Conservation (phyloP, 2,113 vertebrate genomes). For the Scortum barcoo region DNA sequence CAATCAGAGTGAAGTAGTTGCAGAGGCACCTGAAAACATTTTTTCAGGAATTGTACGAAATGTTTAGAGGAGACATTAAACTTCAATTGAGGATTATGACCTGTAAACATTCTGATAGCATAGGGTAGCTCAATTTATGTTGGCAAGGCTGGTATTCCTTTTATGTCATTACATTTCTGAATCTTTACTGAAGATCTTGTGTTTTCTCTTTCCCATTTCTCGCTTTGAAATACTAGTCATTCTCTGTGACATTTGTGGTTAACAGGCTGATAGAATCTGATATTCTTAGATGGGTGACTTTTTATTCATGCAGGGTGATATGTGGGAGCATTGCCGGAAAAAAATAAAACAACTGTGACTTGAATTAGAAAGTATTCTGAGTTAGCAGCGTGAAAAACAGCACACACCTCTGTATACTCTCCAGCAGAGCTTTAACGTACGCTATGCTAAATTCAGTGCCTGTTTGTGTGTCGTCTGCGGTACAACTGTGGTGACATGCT, state of each 20-base stretch:
- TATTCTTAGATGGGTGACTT: slow-evolving; percentile 44
- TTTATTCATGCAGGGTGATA: slow-evolving; percentile 15
- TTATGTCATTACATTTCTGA: neutral
- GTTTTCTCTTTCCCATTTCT: neutral
- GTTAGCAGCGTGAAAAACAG: neutral
- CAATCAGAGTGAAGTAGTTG: too few relatives aligned
- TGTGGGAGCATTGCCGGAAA: slow-evolving; percentile 25
- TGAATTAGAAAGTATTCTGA: slow-evolving; percentile 8
- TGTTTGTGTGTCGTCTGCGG: slow-evolving; percentile 65
- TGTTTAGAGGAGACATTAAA: too few relatives aligned
- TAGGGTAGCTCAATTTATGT: neutral
- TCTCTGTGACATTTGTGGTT: slow-evolving; percentile 12
- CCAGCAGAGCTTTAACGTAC: slow-evolving; percentile 13
- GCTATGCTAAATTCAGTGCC: slow-evolving; percentile 48
- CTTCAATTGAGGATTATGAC: too few relatives aligned
- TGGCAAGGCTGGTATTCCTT: neutral
- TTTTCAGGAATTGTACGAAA: too few relatives aligned
- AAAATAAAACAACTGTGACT: neutral
- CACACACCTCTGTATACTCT: slow-evolving; percentile 39
- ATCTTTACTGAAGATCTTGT: neutral
- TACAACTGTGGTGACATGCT: slow-evolving; percentile 69
- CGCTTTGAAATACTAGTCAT: neutral
- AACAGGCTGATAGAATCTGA: neutral
- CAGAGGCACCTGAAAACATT: too few relatives aligned
- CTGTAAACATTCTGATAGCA: neutral